Evolutionary conservation across 2,797 vertebrate species (phyloP).

Genomic region (Crocidura indochinensis): DNA sequence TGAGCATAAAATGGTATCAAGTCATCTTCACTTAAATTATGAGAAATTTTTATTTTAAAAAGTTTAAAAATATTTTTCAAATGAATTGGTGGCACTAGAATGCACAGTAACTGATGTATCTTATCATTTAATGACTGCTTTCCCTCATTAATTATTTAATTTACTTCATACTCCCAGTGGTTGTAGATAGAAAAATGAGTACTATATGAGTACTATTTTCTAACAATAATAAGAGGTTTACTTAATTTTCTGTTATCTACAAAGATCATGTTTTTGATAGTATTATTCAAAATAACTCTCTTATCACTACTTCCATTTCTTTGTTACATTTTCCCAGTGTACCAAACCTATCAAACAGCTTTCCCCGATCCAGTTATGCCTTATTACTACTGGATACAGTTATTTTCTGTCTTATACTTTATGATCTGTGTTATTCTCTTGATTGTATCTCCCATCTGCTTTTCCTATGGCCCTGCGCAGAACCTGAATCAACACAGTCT

Average conservation of each 20-base stretch:
- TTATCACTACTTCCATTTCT: background rate
- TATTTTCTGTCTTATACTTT: too few species aligned
- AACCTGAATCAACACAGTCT: too few species aligned
- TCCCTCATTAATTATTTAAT: slow-evolving; percentile 44
- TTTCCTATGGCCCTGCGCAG: too few species aligned
- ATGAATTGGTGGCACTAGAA: slow-evolving; percentile 20
- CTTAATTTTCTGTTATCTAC: slow-evolving; percentile 59
- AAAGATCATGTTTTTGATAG: background rate
- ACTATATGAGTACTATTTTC: slow-evolving; percentile 55
- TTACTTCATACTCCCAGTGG: slow-evolving; percentile 30
- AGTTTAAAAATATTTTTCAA: background rate
- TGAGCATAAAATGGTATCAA: background rate
- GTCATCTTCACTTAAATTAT: background rate
- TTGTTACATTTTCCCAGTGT: background rate
- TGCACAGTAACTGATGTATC: background rate
- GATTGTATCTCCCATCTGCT: too few species aligned
- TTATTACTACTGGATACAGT: too few species aligned
- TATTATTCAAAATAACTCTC: background rate
- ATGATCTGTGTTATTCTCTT: too few species aligned
- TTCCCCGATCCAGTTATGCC: background rate
- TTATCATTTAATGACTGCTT: background rate
- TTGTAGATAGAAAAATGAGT: slow-evolving; percentile 45
- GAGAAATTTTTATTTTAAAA: background rate
- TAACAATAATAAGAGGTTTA: slow-evolving; percentile 57
- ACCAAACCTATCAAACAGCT: background rate